Evolutionary conservation across 1,140 invertebrate genomes (phyloP), one percentile per base, ranked within the genome.

Genomic region (Leguminivora glycinivorella): DNA sequence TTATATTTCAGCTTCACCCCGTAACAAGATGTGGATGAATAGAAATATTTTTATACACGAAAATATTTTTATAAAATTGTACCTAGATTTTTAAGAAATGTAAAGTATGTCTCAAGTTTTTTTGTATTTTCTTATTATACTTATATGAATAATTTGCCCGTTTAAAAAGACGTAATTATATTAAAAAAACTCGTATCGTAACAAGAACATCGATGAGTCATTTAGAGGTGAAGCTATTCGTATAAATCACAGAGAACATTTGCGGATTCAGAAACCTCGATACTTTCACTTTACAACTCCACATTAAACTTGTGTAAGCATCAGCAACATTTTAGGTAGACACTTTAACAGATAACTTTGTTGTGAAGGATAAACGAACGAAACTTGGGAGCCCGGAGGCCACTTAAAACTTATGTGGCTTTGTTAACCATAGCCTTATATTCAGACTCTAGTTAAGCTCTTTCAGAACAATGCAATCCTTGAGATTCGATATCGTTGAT

Each of bases 321-420:
- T 80, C 78, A 79, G 80, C 77, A 79, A 75, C 76, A 75, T 79
- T 87, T 83, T 85, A 81, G 81, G 80, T 77, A 75, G 82, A 81
- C 82, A 77, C 70, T 79, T 74, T 79, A 83, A 83, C 84, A 84
- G 83, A 87, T 86, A 89, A 89, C 83, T 87, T 86, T 82, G 85
- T 84, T 87, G 83, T 82, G 70, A 72, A 81, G 84, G 82, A 85
- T 86, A 87, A 88, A 88, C 85, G 83, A 81, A 81, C 77, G 75
- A 72, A 73, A 87, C 83, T 82, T 88, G 84, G 71, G 67, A 63
- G 72, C 87, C 86, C 80, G 34, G 83, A 83, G 86, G 86, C 86
- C 84, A 87, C 84, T 90, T 87, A 83, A 88, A 90, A 88, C 85
- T 90, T 88, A 82, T 83, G 84, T 87, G 87, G 85, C 84, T 86